Base-by-base conservation (phyloP, 1,140 invertebrate species). In the Microplitis mediator region DNA sequence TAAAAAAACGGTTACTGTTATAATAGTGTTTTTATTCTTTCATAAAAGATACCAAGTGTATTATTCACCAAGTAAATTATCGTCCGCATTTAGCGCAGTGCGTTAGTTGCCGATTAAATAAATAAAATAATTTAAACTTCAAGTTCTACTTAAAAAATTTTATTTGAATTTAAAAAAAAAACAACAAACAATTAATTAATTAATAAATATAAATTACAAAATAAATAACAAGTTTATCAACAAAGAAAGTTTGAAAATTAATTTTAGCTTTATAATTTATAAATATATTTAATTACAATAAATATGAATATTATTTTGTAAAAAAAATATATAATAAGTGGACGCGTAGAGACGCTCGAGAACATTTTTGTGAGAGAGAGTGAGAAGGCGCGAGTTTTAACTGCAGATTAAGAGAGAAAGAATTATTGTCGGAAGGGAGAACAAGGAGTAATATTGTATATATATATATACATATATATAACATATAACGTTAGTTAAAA, bases 1-100 rank as follows among this genome's bases (percentile, higher is more conserved):
- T 13, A 54, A 56, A 34, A 62, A 61, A 68, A 67, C 54, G 61
- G 73, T 78, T 72, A 66, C 58, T 45, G 66, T 69, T 45, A 45
- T 77, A 73, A 76, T 50, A 69, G 36, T 79, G 58, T 56, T 65
- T 74, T 77, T 70, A 68, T 62, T 74, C 74, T 66, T 81, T 81
- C 73, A 75, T 78, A 76, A 75, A 74, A 76, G 74, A 75, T 52
- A 72, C 78, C 79, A 76, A 73, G 74, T 76, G 76, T 68, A n/a
- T 36, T 32, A 76, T 78, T 72, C 60, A 78, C 72, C 70, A 76
- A 78, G 77, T 74, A 79, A 83, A 80, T 80, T 76, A 79, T 80
- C 75, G 75, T 74, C 69, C 72, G 81, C 79, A 81, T 82, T 81
- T 81, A 79, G 81, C 81, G 81, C 81, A 82, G 83, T 83, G 80